Percentiles rank a stretch among this genome's conserved stretches.
Evolutionary conservation across 2,113 vertebrate species (phyloP).

Genomic region (Spilogale gracilis): DNA sequence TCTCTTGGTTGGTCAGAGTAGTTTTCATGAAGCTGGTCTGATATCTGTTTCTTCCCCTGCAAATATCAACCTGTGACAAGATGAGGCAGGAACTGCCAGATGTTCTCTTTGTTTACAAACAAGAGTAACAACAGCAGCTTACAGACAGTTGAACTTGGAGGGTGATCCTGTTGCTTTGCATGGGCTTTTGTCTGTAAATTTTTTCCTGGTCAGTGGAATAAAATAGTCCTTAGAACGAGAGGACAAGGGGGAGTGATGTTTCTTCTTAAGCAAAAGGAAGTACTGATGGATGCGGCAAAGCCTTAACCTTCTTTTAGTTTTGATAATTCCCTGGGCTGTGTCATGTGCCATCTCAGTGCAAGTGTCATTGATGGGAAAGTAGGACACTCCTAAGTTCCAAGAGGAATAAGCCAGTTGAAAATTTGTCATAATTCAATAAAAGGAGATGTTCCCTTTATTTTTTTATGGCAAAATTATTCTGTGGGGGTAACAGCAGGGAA

Average conservation of each 20-base stretch:
- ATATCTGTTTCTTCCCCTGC: neutral
- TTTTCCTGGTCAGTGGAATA: neutral
- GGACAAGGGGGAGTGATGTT: neutral
- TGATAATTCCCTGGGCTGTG: neutral
- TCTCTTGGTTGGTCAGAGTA: neutral
- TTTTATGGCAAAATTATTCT: slow-evolving; percentile 59
- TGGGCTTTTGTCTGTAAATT: neutral
- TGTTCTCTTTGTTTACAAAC: slow-evolving; percentile 1
- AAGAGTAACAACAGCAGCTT: neutral
- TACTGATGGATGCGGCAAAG: neutral
- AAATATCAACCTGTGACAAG: neutral
- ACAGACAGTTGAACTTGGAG: neutral
- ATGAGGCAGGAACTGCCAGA: neutral
- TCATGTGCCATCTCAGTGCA: slow-evolving; percentile 46
- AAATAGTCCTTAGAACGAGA: slow-evolving; percentile 11
- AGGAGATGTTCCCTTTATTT: slow-evolving; percentile 42
- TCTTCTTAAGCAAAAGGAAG: neutral
- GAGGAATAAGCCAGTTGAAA: slow-evolving; percentile 42
- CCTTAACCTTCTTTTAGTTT: slow-evolving; percentile 49
- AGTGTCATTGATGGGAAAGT: slow-evolving; percentile 59
- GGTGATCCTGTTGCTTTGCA: neutral
- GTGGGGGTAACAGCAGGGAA: slow-evolving; percentile 15
- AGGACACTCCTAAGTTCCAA: slow-evolving; percentile 54
- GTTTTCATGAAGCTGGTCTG: neutral
- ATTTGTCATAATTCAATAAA: slow-evolving; percentile 65